Conservation (phyloP, 2,797 vertebrate species). For the Gorsachius magnificus region DNA sequence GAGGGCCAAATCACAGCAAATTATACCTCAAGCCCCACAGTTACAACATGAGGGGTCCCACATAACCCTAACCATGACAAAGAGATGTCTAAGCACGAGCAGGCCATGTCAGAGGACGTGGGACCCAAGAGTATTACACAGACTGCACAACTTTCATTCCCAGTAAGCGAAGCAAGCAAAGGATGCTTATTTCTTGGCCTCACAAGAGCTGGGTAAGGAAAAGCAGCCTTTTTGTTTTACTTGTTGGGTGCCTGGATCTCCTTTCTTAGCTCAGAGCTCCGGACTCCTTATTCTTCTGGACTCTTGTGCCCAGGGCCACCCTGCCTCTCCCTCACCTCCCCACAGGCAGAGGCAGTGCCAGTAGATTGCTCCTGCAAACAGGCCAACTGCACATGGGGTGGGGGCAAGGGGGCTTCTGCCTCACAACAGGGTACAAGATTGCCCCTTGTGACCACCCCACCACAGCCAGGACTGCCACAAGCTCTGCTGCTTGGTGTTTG, state of each 20-base stretch:
- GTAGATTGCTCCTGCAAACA: background rate
- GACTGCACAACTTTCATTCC: background rate
- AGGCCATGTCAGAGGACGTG: background rate
- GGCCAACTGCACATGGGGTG: background rate
- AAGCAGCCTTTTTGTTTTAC: background rate
- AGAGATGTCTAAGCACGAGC: background rate
- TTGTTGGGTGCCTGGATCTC: background rate
- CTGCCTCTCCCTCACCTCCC: background rate
- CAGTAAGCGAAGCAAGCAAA: background rate
- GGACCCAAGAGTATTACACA: background rate
- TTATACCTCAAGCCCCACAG: background rate
- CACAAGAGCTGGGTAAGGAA: background rate
- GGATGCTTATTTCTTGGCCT: background rate
- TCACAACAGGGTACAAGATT: background rate
- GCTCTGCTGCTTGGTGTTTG: background rate
- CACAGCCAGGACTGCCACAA: background rate
- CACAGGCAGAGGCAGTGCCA: background rate
- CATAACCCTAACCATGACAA: background rate
- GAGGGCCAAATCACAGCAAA: background rate
- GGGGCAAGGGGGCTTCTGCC: background rate
- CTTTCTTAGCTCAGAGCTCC: background rate
- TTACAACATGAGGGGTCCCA: background rate
- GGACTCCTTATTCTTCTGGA: background rate
- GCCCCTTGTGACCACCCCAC: background rate
- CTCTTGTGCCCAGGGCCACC: background rate